phyloP scores from a whole-genome alignment of 2,888 invertebrate genomes.

The Sphaerolaimus hirsutus region DNA sequence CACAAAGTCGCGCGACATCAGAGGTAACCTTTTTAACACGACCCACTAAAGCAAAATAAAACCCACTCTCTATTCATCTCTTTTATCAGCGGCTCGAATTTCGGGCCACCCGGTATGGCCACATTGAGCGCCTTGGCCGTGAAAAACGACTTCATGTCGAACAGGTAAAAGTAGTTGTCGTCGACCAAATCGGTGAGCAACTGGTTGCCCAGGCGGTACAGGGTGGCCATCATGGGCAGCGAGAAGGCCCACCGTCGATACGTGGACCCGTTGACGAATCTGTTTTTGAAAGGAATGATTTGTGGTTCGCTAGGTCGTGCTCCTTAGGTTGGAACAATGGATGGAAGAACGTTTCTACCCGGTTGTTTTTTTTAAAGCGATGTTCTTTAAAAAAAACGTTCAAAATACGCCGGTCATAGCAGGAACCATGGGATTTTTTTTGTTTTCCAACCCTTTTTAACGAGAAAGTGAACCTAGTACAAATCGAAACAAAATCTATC shows the following conservation, averaged over 20 bases:
- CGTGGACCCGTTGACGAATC: constrained; percentile 77
- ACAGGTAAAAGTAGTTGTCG: constrained; percentile 92
- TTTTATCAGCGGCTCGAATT: constrained; percentile 95
- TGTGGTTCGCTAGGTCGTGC: constrained; percentile 83
- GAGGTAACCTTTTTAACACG: background rate
- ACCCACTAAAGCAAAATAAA: background rate
- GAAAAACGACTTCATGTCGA: constrained; percentile 96
- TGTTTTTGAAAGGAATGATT: too few relatives aligned
- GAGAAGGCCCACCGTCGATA: constrained; percentile 87
- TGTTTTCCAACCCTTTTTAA: background rate
- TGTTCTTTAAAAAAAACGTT: too few relatives aligned
- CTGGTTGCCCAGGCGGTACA: constrained; percentile 90
- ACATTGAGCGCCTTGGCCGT: constrained; percentile 97
- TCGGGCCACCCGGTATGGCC: constrained; percentile 97
- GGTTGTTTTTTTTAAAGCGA: background rate
- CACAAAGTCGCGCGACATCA: too few relatives aligned
- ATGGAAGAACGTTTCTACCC: constrained; percentile 53
- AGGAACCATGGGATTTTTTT: too few relatives aligned
- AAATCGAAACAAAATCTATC: background rate
- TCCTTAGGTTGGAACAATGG: constrained; percentile 80
- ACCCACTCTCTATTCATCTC: constrained; percentile 72
- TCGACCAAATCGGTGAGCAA: constrained; percentile 75
- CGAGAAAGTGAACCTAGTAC: background rate
- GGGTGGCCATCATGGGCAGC: constrained; percentile 83
- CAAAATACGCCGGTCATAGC: background rate